phyloP scores from a whole-genome alignment of 2,797 vertebrate genomes.

The Falco columbarius region DNA sequence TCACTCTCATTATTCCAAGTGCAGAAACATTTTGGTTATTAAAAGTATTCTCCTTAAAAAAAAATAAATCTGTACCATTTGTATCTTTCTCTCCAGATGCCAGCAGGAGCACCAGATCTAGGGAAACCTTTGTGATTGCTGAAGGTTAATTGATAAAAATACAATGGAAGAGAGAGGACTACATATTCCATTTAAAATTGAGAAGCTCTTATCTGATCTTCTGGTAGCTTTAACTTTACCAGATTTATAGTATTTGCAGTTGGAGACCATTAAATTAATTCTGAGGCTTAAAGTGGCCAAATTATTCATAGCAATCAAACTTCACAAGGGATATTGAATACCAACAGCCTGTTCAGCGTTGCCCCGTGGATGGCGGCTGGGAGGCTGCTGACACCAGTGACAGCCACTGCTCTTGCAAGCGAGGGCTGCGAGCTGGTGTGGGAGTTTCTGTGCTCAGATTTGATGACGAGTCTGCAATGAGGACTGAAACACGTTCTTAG shows the following conservation, averaged over 20 bases:
- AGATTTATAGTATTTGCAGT: neutral
- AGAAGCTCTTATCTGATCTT: neutral
- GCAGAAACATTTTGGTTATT: slow-evolving; percentile 66
- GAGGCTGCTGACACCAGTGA: neutral
- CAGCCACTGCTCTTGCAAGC: neutral
- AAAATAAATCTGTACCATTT: slow-evolving; percentile 13
- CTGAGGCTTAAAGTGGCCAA: neutral
- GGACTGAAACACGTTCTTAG: neutral
- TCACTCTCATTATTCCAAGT: slow-evolving; percentile 68
- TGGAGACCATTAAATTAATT: neutral
- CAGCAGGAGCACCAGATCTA: slow-evolving; percentile 42
- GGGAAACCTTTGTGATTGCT: slow-evolving; percentile 23
- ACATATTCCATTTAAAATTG: neutral
- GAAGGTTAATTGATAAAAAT: slow-evolving; percentile 64
- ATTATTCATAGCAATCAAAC: neutral
- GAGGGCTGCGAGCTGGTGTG: neutral
- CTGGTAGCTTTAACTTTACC: neutral
- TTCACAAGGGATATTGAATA: neutral
- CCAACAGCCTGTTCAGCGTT: neutral
- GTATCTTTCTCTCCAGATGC: slow-evolving; percentile 50
- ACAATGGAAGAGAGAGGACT: slow-evolving; percentile 12
- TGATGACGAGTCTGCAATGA: neutral
- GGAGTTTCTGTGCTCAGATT: neutral
- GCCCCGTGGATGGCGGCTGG: neutral
- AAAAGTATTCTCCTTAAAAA: slow-evolving; percentile 47